Base-by-base conservation (phyloP, 2,888 invertebrate genomes). In the Lasioglossum calceatum region DNA sequence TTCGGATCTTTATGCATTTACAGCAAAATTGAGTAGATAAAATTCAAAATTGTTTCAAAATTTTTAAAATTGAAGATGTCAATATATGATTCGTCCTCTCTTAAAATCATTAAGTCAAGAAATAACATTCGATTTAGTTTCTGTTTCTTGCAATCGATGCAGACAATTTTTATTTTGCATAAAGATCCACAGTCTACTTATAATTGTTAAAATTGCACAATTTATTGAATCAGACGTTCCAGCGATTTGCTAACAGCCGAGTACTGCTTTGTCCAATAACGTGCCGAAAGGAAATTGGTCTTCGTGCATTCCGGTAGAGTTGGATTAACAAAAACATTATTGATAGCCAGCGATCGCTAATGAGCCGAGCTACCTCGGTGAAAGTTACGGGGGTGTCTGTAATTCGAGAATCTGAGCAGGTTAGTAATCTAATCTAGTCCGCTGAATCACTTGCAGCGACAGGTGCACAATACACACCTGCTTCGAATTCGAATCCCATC, bases 361-460 rank as follows among this genome's bases (percentile, higher is more conserved):
- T 70, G 10, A 39, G 36, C 23, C 36, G 39, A 70, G 39, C 67
- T 36, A 39, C 39, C 4, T 23, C 23, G 19, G 67, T 39, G 67
- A 39, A 70, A 39, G 39, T 39, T 70, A 39, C 4, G 23, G 23
- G 39, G 19, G 23, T 70, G 10, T 10, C 32, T 70, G 64, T 76
- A 78, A 44, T 71, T 50, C 39, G 32, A 71, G 54, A 70, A 77
- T 77, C 42, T n/a, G 50, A 39, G 8, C 70, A 54, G 44, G 50
- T 70, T 42, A 71, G 44, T 71, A 81, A 81, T 71, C 58, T 71
- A 61, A 81, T 81, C 47, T 79, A 36, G 32, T 27, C 61, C 19
- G 39, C 23, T 39, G 39, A 70, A 70, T 70, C 71, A 27, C 42
- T 71, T 71, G 71, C 71, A 71, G 42, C n/a, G 71, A 71, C 39